Evolutionary conservation across 2,888 invertebrate genomes (phyloP).

Genomic region (Drosophila atripex): DNA sequence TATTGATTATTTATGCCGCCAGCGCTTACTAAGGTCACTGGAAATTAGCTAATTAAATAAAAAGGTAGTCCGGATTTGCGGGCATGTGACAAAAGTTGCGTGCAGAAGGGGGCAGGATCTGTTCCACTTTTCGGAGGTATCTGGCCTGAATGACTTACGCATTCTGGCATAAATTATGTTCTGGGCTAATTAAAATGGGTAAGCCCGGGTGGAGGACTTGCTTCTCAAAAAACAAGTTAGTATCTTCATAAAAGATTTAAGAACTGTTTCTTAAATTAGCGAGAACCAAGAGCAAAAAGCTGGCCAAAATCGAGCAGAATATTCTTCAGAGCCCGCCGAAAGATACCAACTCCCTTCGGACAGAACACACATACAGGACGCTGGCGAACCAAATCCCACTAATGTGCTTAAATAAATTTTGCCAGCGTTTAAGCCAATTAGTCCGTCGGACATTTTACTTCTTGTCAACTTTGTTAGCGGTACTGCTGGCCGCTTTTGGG

Average conservation of each 20-base stretch:
- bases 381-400: constrained; percentile 81
- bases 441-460: constrained; percentile 83
- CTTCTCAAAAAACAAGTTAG: not conserved
- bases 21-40: constrained; percentile 55
- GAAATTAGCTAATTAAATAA: constrained; percentile 73
- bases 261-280: not conserved
- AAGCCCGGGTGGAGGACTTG: not conserved
- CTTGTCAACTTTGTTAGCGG: constrained; percentile 80
- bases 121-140: constrained; percentile 1
- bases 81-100: constrained; percentile 59
- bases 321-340: constrained; percentile 1
- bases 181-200: constrained; percentile 59
- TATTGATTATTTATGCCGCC: constrained; percentile 64
- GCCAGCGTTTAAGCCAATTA: constrained; percentile 82
- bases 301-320: constrained; percentile 42
- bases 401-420: constrained; percentile 80
- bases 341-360: not conserved
- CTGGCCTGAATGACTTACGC: constrained; percentile 47
- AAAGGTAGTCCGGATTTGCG: constrained; percentile 38
- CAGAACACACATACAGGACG: constrained; percentile 32
- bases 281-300: constrained; percentile 50
- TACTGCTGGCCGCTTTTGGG: constrained; percentile 47
- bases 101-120: not conserved
- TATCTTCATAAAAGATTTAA: too few relatives aligned
- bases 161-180: constrained; percentile 7